Percentiles rank a stretch among this genome's conserved stretches.
Conservation (phyloP, 2,797 vertebrate species). For the Carcharodon carcharias region DNA sequence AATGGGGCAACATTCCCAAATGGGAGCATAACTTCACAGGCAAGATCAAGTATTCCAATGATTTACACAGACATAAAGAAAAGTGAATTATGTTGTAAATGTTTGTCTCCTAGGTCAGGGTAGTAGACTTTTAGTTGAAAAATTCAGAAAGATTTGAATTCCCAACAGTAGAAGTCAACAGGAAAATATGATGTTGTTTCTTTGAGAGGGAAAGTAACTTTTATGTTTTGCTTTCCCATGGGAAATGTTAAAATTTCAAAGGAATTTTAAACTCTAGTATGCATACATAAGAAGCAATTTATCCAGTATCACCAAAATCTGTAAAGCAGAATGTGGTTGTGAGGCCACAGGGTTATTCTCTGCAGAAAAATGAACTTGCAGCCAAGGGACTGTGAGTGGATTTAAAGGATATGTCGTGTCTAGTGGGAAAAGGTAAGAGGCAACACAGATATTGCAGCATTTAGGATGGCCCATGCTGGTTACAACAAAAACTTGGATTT, state of each 20-base stretch:
- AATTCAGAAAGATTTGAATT: slow-evolving; percentile 71
- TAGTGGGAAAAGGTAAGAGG: slow-evolving; percentile 6
- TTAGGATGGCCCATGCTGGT: background rate
- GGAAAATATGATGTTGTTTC: slow-evolving; percentile 73
- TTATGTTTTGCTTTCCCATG: slow-evolving; percentile 70
- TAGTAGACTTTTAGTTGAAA: slow-evolving; percentile 65
- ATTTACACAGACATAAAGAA: slow-evolving; percentile 69
- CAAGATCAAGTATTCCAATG: slow-evolving; percentile 64
- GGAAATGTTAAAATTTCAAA: slow-evolving; percentile 79
- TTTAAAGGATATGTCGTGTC: background rate
- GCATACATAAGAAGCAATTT: slow-evolving; percentile 68
- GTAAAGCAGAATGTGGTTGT: slow-evolving; percentile 25
- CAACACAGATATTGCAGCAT: background rate
- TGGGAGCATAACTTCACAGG: slow-evolving; percentile 45
- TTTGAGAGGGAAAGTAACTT: slow-evolving; percentile 69
- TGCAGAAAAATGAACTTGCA: slow-evolving; percentile 12
- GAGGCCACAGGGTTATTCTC: slow-evolving; percentile 28
- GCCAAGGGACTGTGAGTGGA: slow-evolving; percentile 18
- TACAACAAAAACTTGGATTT: background rate
- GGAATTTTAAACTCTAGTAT: slow-evolving; percentile 66
- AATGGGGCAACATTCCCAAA: slow-evolving; percentile 48
- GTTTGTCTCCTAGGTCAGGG: slow-evolving; percentile 64
- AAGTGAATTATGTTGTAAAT: slow-evolving; percentile 77
- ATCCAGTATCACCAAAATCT: slow-evolving; percentile 39
- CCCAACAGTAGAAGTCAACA: slow-evolving; percentile 71